Percentiles rank a stretch among this genome's conserved stretches.
phyloP scores from a whole-genome alignment of 1,140 invertebrate species.

The Pantala flavescens region DNA sequence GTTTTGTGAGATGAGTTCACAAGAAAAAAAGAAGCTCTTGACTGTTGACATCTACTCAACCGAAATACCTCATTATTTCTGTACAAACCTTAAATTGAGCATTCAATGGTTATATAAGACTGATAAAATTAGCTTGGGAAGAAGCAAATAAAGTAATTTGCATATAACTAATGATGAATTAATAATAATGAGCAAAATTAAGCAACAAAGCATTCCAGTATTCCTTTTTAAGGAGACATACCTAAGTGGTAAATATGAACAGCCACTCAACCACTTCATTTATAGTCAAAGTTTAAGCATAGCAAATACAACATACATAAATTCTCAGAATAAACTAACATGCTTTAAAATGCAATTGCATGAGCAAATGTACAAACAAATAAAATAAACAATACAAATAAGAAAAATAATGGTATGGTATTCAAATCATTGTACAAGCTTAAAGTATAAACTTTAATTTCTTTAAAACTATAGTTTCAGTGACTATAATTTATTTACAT shows the following conservation, averaged over 20 bases:
- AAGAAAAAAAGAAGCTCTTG: neutral
- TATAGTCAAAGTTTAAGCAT: neutral
- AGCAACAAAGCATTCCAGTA: neutral
- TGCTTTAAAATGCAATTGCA: slow-evolving; percentile 3
- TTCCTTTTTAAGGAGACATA: neutral
- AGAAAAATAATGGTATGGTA: neutral
- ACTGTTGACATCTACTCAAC: neutral
- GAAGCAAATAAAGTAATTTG: neutral
- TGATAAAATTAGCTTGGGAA: neutral
- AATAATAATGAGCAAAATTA: neutral
- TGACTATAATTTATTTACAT: slow-evolving; percentile 5
- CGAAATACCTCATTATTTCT: neutral
- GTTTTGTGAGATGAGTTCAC: too few species aligned
- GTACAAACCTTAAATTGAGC: neutral
- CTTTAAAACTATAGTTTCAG: neutral
- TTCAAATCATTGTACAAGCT: neutral
- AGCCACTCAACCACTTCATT: neutral
- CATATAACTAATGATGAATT: neutral
- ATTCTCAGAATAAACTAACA: slow-evolving; percentile 8
- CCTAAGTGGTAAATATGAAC: neutral
- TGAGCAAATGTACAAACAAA: slow-evolving; percentile 5
- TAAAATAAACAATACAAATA: slow-evolving; percentile 5
- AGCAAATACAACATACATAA: slow-evolving; percentile 4
- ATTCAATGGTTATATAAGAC: neutral
- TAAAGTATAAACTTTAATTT: neutral